phyloP scores from a whole-genome alignment of 1,140 invertebrate species.

The Paraescarpia echinospica region DNA sequence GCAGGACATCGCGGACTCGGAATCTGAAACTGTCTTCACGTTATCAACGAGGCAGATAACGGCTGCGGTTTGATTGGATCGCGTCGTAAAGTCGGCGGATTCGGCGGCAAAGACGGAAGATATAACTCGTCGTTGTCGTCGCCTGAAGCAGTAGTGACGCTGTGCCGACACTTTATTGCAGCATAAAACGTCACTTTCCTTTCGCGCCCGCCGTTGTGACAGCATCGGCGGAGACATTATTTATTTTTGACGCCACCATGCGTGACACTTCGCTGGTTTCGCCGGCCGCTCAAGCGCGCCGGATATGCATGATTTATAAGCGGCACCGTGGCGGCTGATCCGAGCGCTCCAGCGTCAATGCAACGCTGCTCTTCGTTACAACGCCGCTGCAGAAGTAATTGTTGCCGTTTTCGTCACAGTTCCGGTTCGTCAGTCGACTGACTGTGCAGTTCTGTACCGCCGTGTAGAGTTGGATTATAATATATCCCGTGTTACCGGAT shows the following conservation, averaged over 20 bases:
- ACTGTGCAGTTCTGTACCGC: background rate
- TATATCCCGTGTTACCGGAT: background rate
- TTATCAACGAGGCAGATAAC: background rate
- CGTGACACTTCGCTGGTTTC: background rate
- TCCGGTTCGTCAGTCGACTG: background rate
- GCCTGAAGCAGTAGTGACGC: background rate
- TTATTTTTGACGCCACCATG: background rate
- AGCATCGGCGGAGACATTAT: background rate
- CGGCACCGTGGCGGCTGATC: background rate
- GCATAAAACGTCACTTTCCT: background rate
- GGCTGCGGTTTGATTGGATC: background rate
- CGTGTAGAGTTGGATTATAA: background rate
- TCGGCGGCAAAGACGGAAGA: background rate
- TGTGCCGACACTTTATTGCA: background rate
- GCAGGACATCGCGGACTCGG: background rate
- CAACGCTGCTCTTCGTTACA: background rate
- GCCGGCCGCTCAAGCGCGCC: background rate
- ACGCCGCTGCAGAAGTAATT: background rate
- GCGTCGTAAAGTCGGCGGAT: background rate
- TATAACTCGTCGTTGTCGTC: background rate
- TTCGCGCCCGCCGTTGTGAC: background rate
- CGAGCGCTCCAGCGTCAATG: background rate
- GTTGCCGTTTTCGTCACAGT: background rate
- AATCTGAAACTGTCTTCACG: background rate
- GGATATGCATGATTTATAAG: slow-evolving; percentile 6